Base-by-base conservation (phyloP, 2,888 invertebrate genomes). In the Empis stercorea region DNA sequence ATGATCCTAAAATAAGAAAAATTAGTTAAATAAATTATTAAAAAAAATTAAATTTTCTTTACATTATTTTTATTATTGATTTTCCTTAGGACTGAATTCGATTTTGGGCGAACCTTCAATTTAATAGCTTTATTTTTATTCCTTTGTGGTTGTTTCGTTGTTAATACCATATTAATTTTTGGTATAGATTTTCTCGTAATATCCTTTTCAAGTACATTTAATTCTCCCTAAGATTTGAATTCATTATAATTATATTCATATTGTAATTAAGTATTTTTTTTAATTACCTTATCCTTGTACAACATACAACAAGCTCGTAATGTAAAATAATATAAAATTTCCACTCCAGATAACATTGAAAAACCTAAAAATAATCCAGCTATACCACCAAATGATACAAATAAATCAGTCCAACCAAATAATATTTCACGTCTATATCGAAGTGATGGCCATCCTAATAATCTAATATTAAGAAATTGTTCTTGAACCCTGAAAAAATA, bases 371-470 rank as follows among this genome's bases (percentile, higher is more conserved):
- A 69, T 3, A 69, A 60, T 20, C 76, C 73, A 36, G 74, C 75
- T 11, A 75, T 74, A n/a, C 76, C 75, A n/a, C 76, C 75, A 46
- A 70, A 69, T 0, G 69, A 69, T 7, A 69, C 87, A 38, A 87
- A 62, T 44, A 87, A 72, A 69, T 87, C 87, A 1, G 87, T 83
- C 85, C 86, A 86, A 47, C 87, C 87, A 61, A 87, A 87, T 38
- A 84, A 73, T 15, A 87, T 84, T 63, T 86, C 85, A 30, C 86
- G 76, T 59, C 84, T 85, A 61, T 83, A 87, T 4, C 81, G 74
- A 17, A 85, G 79, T 75, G 80, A 78, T 1, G 84, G 84, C 39
- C 82, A 83, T 3, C 80, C 16, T n/a, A 5, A 13, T 13, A 34
- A n/a, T n/a, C 1, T 13, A 13, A n/a, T 34, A 13, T 34, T 13